Evolutionary conservation across 2,888 invertebrate genomes (phyloP).

Genomic region (Theretra japonica): DNA sequence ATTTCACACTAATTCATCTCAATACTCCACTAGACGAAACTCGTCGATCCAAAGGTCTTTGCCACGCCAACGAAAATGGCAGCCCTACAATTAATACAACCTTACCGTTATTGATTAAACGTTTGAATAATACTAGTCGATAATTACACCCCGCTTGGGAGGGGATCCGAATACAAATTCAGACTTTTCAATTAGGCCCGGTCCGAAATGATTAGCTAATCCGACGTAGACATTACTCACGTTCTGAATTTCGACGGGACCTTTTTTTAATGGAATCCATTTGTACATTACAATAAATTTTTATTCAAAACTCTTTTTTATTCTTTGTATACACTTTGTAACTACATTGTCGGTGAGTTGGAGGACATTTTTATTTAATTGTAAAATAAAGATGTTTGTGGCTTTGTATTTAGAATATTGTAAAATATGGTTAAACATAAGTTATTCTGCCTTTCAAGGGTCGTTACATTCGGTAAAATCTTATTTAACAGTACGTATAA

Average conservation of each 20-base stretch:
- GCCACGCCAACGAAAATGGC: conserved; percentile 9
- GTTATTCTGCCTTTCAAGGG: too few species aligned
- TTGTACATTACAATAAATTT: neutral
- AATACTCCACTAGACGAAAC: neutral
- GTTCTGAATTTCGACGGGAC: neutral
- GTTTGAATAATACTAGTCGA: conserved; percentile 25
- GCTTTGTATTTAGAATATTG: too few species aligned
- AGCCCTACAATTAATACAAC: conserved; percentile 21
- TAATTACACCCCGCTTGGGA: neutral
- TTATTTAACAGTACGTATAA: too few species aligned
- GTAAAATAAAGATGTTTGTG: too few species aligned
- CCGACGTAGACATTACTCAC: neutral
- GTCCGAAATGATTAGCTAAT: conserved; percentile 12
- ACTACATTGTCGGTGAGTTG: too few species aligned
- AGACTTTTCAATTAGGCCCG: conserved; percentile 21
- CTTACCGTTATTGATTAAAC: conserved; percentile 16
- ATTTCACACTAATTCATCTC: neutral
- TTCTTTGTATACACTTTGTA: neutral
- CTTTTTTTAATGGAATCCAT: conserved; percentile 13
- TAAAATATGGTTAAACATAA: too few species aligned
- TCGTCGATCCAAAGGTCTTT: neutral
- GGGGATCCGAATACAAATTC: conserved; percentile 15
- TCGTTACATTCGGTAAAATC: too few species aligned
- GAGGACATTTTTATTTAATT: too few species aligned
- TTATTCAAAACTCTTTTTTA: neutral